Evolutionary conservation across 2,888 invertebrate genomes (phyloP).

Genomic region (Stenotaenia linearis): DNA sequence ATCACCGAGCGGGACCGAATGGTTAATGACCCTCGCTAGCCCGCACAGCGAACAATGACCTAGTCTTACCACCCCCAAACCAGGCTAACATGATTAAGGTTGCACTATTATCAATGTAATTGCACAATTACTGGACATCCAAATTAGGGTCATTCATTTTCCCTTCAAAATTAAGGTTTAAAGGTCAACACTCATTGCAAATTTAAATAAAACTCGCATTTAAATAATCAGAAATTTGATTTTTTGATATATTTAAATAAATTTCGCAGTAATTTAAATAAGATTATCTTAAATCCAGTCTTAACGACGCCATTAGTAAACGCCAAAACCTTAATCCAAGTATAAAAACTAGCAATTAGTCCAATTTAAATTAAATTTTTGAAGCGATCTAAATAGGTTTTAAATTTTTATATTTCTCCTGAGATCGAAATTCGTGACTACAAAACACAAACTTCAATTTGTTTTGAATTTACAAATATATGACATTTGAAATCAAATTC

Average conservation of each 20-base stretch:
- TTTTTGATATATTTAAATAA: too few relatives aligned
- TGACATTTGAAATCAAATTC: too few relatives aligned
- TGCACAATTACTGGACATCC: slow-evolving; percentile 1
- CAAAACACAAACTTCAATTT: too few relatives aligned
- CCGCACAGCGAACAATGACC: background rate
- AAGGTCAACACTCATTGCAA: background rate
- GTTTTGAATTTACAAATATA: background rate
- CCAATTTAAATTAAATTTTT: too few relatives aligned
- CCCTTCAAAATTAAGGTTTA: background rate
- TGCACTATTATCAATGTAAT: background rate
- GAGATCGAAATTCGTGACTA: too few relatives aligned
- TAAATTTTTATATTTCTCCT: too few relatives aligned
- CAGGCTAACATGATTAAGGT: background rate
- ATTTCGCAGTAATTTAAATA: background rate
- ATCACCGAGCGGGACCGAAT: background rate
- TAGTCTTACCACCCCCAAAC: background rate
- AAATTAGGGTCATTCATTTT: background rate
- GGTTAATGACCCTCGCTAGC: background rate
- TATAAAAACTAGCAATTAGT: too few relatives aligned
- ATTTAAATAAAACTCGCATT: background rate
- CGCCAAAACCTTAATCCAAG: too few relatives aligned
- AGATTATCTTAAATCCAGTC: too few relatives aligned
- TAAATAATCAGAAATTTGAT: background rate
- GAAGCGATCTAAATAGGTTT: too few relatives aligned
- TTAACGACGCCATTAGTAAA: too few relatives aligned